Conservation (phyloP, 2,113 vertebrate genomes). For the Sciurus niger region DNA sequence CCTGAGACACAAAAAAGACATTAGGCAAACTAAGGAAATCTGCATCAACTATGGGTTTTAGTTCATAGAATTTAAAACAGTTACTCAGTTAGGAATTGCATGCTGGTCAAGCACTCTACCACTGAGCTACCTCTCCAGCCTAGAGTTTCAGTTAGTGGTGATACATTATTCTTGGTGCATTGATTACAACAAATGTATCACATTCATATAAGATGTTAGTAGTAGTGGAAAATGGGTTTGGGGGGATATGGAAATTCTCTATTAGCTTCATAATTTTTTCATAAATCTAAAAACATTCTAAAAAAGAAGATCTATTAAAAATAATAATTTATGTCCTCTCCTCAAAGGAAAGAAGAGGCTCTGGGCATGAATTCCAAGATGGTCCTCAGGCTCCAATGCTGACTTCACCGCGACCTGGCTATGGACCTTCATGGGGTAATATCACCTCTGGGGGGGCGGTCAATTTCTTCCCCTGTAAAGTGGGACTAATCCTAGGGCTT, state of each 20-base stretch:
- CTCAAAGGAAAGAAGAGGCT: neutral
- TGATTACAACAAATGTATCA: neutral
- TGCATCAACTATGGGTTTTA: neutral
- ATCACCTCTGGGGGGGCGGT: neutral
- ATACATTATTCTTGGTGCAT: neutral
- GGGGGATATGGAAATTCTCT: neutral
- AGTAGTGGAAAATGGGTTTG: neutral
- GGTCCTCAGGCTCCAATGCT: slow-evolving; percentile 5
- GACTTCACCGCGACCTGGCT: neutral
- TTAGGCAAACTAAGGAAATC: neutral
- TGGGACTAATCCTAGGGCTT: neutral
- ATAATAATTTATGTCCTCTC: neutral
- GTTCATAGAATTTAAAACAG: too few species aligned
- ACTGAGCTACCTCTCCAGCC: neutral
- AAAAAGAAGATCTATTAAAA: neutral
- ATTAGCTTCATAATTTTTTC: slow-evolving; percentile 38
- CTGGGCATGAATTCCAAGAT: neutral
- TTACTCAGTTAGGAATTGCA: neutral
- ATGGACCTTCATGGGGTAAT: neutral
- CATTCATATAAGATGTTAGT: neutral
- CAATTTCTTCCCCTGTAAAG: neutral
- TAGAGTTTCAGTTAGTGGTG: neutral
- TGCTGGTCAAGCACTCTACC: neutral
- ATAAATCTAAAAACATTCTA: slow-evolving; percentile 32
- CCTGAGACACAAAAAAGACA: neutral